Evolutionary conservation across 92 coral and sea anemone genomes (phyloP).

Genomic region (Parazoanthus atlanticus): DNA sequence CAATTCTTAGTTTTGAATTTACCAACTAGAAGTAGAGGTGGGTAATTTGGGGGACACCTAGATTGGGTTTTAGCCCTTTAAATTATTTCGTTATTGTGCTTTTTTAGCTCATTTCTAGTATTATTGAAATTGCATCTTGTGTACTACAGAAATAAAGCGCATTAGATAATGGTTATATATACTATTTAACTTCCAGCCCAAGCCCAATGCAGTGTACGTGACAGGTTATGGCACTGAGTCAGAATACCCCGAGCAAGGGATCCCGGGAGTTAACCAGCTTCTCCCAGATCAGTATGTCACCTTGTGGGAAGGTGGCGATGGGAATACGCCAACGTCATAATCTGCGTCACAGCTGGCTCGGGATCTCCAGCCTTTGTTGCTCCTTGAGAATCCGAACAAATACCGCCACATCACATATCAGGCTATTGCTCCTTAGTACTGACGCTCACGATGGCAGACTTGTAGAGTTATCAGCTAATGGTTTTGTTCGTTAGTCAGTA

Average conservation of each 20-base stretch:
- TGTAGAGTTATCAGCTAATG: no score
- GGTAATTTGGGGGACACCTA: no score
- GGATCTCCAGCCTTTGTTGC: background rate
- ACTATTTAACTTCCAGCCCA: background rate
- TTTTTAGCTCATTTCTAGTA: background rate
- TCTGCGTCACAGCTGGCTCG: background rate
- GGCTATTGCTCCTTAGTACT: no score
- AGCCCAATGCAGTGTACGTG: constrained; percentile 46
- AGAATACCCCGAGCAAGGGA: constrained; percentile 63
- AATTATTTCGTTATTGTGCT: background rate
- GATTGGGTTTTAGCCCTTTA: no score
- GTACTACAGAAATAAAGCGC: background rate
- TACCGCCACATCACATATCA: no score
- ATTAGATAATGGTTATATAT: background rate
- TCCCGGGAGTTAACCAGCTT: constrained; percentile 62
- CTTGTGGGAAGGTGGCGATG: constrained; percentile 39
- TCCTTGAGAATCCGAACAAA: background rate
- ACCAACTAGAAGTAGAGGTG: no score
- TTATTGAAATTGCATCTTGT: background rate
- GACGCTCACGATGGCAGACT: no score
- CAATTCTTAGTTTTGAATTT: no score
- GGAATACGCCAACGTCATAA: constrained; percentile 6
- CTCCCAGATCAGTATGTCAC: constrained; percentile 62
- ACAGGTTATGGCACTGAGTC: constrained; percentile 64
- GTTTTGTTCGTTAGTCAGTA: no score